A percentile compares a stretch with the other conserved stretches of the same genome.
Evolutionary conservation across 2,113 vertebrate genomes (phyloP).

Genomic region (Halcyon senegalensis): DNA sequence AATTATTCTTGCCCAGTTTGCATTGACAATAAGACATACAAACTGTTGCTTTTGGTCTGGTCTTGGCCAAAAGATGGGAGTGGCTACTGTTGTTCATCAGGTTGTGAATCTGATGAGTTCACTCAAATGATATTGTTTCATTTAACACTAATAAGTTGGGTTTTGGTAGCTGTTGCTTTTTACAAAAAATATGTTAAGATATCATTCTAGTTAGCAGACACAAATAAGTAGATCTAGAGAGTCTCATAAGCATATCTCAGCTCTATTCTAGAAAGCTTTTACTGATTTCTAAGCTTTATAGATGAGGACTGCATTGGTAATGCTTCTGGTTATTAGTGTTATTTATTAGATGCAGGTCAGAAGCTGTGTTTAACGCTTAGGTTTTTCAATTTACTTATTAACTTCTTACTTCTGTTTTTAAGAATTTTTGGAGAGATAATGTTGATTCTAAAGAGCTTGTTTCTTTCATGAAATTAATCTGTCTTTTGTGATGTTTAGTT

Average conservation of each 20-base stretch:
- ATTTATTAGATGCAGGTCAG: background rate
- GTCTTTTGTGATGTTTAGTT: background rate
- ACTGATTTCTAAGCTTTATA: background rate
- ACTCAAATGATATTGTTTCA: background rate
- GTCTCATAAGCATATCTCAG: background rate
- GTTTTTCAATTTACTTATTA: background rate
- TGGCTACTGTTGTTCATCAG: background rate
- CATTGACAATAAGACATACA: background rate
- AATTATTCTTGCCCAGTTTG: background rate
- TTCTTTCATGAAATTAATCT: background rate
- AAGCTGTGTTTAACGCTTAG: background rate
- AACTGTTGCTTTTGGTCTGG: background rate
- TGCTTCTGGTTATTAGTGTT: background rate
- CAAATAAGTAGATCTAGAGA: background rate
- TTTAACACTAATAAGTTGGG: background rate
- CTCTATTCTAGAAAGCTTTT: background rate
- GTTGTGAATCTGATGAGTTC: background rate
- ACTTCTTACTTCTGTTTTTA: background rate
- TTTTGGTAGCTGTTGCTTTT: background rate
- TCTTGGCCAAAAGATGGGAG: background rate
- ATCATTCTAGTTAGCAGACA: background rate
- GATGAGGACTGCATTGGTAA: background rate
- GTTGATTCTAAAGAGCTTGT: background rate
- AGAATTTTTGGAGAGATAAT: background rate
- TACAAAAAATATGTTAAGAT: background rate